Conservation (phyloP, 2,797 vertebrate species). For the Menidia menidia region DNA sequence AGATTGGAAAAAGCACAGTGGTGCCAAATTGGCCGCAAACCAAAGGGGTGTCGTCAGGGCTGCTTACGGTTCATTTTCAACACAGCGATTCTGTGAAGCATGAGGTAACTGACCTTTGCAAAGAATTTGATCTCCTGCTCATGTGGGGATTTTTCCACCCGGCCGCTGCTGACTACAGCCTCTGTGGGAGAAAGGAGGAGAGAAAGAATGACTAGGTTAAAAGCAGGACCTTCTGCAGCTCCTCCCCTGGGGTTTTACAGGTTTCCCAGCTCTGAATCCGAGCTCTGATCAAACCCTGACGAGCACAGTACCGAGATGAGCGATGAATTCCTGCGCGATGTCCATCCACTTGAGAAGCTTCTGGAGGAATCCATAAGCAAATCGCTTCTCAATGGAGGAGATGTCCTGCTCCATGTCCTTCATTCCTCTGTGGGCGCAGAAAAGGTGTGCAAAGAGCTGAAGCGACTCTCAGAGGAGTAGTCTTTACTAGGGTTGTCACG, state of each 20-base stretch:
- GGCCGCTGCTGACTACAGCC: conserved; percentile 94
- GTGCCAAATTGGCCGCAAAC: too few relatives aligned
- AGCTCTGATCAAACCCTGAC: not conserved
- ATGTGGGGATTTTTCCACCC: conserved; percentile 94
- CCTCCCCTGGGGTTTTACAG: too few relatives aligned
- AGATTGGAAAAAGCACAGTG: too few relatives aligned
- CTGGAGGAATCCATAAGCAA: conserved; percentile 94
- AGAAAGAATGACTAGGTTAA: not conserved
- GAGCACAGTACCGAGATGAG: conserved; percentile 87
- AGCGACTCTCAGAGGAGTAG: fast-evolving
- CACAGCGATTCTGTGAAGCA: not conserved
- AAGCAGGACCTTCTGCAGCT: not conserved
- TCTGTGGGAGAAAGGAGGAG: conserved; percentile 74
- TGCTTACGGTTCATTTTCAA: not conserved
- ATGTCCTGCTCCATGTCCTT: conserved; percentile 98
- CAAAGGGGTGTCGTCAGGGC: too few relatives aligned
- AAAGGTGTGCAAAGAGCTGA: not conserved
- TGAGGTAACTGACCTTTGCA: conserved; percentile 86
- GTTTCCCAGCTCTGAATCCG: too few relatives aligned
- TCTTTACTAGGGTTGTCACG: too few relatives aligned
- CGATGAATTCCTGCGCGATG: conserved; percentile 94
- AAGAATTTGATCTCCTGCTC: conserved; percentile 98
- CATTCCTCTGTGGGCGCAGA: conserved; percentile 82
- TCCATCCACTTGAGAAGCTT: conserved; percentile 96
- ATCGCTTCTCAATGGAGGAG: conserved; percentile 96